Evolutionary conservation across 2,888 invertebrate species (phyloP).

Genomic region (Zaprionus obscuricornis): DNA sequence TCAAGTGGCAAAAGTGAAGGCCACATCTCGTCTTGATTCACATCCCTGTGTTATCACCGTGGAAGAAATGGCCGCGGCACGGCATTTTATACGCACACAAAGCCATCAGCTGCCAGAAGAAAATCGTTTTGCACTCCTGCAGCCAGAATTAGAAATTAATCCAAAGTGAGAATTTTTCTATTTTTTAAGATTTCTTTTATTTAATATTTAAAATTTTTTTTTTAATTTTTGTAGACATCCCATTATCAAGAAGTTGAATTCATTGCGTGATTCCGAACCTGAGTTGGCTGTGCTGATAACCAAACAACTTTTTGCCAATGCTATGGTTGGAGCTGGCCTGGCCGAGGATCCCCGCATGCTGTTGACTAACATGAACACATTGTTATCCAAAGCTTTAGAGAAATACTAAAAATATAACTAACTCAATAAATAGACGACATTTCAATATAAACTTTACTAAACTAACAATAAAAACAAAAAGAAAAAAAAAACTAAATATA

Average conservation of each 20-base stretch:
- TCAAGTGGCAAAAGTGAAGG: slow-evolving; percentile 92
- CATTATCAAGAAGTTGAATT: slow-evolving; percentile 93
- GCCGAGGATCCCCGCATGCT: slow-evolving; percentile 95
- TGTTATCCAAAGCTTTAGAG: slow-evolving; percentile 91
- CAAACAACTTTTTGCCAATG: slow-evolving; percentile 96
- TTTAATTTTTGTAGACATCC: slow-evolving; percentile 87
- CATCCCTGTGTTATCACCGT: slow-evolving; percentile 98
- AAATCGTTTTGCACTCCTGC: slow-evolving; percentile 92
- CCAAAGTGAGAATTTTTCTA: slow-evolving; percentile 87
- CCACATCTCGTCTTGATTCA: slow-evolving; percentile 91
- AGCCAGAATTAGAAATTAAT: slow-evolving; percentile 97
- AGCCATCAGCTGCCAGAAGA: slow-evolving; percentile 92
- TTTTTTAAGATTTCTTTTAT: not conserved
- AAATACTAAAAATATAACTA: slow-evolving; percentile 85
- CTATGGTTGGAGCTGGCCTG: slow-evolving; percentile 97
- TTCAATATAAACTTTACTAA: slow-evolving; percentile 10
- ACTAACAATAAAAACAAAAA: too few species aligned
- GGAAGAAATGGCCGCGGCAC: slow-evolving; percentile 97
- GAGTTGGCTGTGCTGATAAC: slow-evolving; percentile 92
- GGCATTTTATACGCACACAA: slow-evolving; percentile 96
- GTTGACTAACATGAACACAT: slow-evolving; percentile 93
- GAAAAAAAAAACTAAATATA: too few species aligned
- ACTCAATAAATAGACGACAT: slow-evolving; percentile 11
- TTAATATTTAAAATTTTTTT: not conserved
- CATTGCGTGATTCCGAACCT: slow-evolving; percentile 89